Base-by-base conservation (phyloP, 2,888 invertebrate species). In the Apoderus coryli region DNA sequence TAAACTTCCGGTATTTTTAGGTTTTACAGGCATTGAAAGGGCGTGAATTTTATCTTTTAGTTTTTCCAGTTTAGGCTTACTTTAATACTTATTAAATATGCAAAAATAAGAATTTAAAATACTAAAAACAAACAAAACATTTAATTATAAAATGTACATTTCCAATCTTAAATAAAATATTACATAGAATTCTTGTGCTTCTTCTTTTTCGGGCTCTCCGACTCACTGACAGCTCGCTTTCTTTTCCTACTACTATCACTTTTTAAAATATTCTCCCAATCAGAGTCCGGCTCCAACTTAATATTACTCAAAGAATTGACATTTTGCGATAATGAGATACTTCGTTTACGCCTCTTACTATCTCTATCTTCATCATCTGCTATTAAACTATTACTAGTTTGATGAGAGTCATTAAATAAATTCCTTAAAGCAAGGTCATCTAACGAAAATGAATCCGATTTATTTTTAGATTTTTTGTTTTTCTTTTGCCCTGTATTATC, bases 391-490 rank as follows among this genome's bases (percentile, higher is more conserved):
- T 6, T 6, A 7, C n/a, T 6, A 19, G 6, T 19, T 19, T 7
- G 19, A 19, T 7, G 6, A 6, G 19, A 19, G 19, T 19, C 19
- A 19, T 19, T 19, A 19, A 19, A 19, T 7, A 19, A 19, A n/a
- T 19, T n/a, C 6, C 19, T n/a, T 19, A 19, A 19, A 19, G 6
- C n/a, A 7, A 19, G 19, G 19, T 19, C 19, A 7, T 19, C 19
- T 19, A 19, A n/a, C 6, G n/a, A n/a, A n/a, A n/a, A n/a, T n/a
- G 19, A 19, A 19, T 19, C 19, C 7, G 6, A 6, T 19, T 6
- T n/a, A 19, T 19, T n/a, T 19, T 19, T 19, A 7, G 19, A 19
- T 19, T 19, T 19, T 19, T 19, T 19, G 7, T 19, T 19, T 19
- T 19, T 19, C 19, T 19, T 19, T 19, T n/a, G n/a, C n/a, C n/a